Base-by-base conservation (phyloP, 1,140 invertebrate species). In the Rhynchophorus ferrugineus region DNA sequence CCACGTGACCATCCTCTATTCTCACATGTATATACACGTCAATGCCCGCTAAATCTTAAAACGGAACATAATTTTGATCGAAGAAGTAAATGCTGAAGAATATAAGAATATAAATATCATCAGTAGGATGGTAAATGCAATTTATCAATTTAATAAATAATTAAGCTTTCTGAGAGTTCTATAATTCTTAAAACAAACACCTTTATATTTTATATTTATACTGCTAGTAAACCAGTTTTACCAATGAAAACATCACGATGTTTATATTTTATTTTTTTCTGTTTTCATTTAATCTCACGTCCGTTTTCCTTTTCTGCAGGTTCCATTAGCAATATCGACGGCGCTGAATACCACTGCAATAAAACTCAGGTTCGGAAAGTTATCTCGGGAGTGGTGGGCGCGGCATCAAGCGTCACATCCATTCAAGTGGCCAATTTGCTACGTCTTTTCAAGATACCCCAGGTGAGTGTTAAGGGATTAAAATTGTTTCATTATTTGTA, bases 341-440 rank as follows among this genome's bases (percentile, higher is more conserved):
- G 91, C 20, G 85, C 85, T 0, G 81, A 89, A 72, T 91, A 88
- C 66, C 83, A 86, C 58, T 95, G 92, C 76, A 89, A 91, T 53
- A 85, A 85, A 56, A 88, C 86, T 1, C 81, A 85, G 51, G 78
- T 89, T 41, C 74, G 85, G 29, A 91, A 93, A 69, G 87, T 94
- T 11, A 95, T 96, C 59, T 91, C 91, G 2, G 94, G 93, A 0
- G 93, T 97, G 3, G 87, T 97, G n/a, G 93, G 91, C 2, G 94
- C 93, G 3, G 89, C 93, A 0, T 94, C 90, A 37, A 93, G 89
- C 61, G 91, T 95, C 33, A 96, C 92, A 9, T 95, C 91, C 3
- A 95, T 96, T 56, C 91, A 95, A 78, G 92, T 97, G 16, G 92
- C 93, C 29, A 96, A 95, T 77, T 78, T 97, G 39, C 74, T 97